Conservation (phyloP, 2,113 vertebrate genomes). For the Brachyhypopomus gauderio region DNA sequence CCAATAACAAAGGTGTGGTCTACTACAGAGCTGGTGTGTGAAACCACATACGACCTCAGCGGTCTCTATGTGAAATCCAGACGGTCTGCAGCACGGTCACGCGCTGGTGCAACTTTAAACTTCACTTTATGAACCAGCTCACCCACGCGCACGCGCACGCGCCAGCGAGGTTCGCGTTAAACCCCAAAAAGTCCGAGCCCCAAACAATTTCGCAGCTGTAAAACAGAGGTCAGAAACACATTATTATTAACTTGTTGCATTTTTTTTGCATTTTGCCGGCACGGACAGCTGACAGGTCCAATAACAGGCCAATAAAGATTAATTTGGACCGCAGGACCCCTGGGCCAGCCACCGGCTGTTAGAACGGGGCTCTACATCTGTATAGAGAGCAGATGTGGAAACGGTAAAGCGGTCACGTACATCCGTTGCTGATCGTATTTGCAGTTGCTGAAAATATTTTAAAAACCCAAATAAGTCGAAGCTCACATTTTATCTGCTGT, state of each 20-base stretch:
- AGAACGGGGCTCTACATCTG: no score
- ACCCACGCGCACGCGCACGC: neutral
- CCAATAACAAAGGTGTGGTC: neutral
- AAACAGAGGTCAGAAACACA: neutral
- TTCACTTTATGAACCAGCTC: neutral
- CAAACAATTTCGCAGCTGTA: neutral
- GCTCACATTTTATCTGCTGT: no score
- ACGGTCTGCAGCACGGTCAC: neutral
- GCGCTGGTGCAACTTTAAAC: no score
- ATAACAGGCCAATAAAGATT: neutral
- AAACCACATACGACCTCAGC: neutral
- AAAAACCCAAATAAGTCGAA: no score
- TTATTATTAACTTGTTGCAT: no score
- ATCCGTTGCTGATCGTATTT: neutral
- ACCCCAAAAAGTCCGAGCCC: neutral
- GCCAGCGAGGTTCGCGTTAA: neutral
- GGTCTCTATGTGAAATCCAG: neutral
- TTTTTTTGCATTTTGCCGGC: no score
- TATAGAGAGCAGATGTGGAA: neutral
- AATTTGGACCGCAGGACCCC: neutral
- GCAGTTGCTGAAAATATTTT: no score
- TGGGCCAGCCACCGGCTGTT: neutral
- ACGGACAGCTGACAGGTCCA: neutral
- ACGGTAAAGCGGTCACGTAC: neutral
- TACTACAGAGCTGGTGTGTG: neutral